Evolutionary conservation across 1,140 invertebrate species (phyloP).

Genomic region (Popillia japonica): DNA sequence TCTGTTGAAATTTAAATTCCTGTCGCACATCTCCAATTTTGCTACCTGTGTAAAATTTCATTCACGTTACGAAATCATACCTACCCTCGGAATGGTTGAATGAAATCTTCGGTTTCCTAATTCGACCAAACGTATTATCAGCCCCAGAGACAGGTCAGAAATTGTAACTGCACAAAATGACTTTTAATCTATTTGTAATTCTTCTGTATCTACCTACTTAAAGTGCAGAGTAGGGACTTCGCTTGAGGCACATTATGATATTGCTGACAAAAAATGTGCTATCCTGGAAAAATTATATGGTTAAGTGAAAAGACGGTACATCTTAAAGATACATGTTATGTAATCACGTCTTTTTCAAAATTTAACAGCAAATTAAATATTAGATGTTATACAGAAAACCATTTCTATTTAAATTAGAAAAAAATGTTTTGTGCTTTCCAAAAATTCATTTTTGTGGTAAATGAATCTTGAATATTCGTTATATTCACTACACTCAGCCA

Average conservation of each 20-base stretch:
- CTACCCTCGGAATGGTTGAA: background rate
- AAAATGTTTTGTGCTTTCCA: too few species aligned
- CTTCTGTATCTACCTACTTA: background rate
- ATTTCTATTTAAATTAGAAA: too few species aligned
- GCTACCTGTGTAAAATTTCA: slow-evolving; percentile 14
- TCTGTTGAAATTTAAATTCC: too few species aligned
- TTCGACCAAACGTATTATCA: slow-evolving; percentile 4
- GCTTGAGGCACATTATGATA: background rate
- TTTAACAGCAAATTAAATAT: too few species aligned
- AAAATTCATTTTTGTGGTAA: too few species aligned
- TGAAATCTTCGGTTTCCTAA: slow-evolving; percentile 22
- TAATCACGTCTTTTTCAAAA: too few species aligned
- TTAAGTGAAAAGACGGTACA: too few species aligned
- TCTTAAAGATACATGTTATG: too few species aligned
- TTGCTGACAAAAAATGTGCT: slow-evolving; percentile 13
- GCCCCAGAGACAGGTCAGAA: slow-evolving; percentile 4
- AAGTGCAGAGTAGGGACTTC: background rate
- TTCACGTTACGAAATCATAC: background rate
- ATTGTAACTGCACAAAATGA: slow-evolving; percentile 13
- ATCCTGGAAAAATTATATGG: background rate
- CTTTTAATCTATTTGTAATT: slow-evolving; percentile 27
- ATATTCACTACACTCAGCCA: too few species aligned
- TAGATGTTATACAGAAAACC: too few species aligned
- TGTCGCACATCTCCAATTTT: background rate
- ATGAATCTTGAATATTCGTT: too few species aligned